Base-by-base conservation (phyloP, 2,113 vertebrate species). In the Eurystomus gularis region DNA sequence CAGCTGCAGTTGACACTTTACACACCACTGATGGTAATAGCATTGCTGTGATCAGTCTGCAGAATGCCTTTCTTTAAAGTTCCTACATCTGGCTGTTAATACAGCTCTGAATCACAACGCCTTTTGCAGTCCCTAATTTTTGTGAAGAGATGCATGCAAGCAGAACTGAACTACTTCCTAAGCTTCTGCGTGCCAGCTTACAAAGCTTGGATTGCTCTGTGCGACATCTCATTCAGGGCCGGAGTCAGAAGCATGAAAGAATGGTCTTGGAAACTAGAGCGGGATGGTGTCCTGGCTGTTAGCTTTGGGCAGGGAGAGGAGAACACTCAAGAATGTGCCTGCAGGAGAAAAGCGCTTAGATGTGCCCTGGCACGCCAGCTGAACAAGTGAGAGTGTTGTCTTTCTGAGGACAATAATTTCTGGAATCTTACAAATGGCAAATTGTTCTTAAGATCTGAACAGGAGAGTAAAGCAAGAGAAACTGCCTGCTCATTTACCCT, bases 1-100 rank as follows among this genome's bases (percentile, higher is more conserved):
- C 89, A 94, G 92, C 94, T 96, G 89, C 85, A 96, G 92, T 58
- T 83, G 91, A 97, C 94, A 94, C 93, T 96, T 96, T 82, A 90
- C 93, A 93, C 86, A 97, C 39, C 86, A 92, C 82, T 87, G 95
- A 94, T 71, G 80, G 86, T 87, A 96, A 94, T 28, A 90, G 89
- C 88, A 65, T 69, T 60, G 65, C 92, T 89, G 84, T 93, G 96
- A 97, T 96, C 97, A 95, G 75, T 94, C 85, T 94, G 85, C 72
- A 76, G 90, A 90, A 90, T 93, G 94, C 77, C 87, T 58, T 78
- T 81, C 90, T 94, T 93, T 58, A 93, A 90, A 95, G 96, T 91
- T 93, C 85, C 82, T 62, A 51, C 91, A 90, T 96, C 94, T 96
- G 91, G 89, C 82, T 90, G 81, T 44, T 94, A 80, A 82, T 23